Evolutionary conservation across 2,888 invertebrate species (phyloP), one percentile per base, ranked within the genome.

Genomic region (Loripinus fragilis): DNA sequence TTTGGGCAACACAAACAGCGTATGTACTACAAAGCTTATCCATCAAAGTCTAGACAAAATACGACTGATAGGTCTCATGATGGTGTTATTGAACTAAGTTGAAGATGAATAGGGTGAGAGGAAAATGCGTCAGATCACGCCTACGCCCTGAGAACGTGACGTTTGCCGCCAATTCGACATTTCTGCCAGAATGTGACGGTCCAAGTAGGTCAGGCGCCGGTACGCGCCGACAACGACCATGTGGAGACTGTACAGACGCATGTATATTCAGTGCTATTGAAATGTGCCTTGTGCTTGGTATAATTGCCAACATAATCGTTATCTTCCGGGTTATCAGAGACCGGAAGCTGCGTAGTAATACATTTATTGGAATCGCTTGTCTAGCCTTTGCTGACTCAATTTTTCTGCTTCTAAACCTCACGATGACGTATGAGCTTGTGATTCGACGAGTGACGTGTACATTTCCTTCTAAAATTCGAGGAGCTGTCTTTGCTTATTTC

Each of bases 261-360:
- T 60, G 60, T 60, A 33, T 60, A 1, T 20, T 60, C 10, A 60
- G 17, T 30, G 60, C 60, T 28, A 60, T 60, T 33, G 60, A 60
- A 60, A 60, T 60, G 60, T 60, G 30, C 17, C 60, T 60, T 7
- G 60, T 60, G 1, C 17, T 60, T 3, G 60, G 60, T 10, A 20
- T 60, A 17, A 60, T 60, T 33, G 33, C 20, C 7, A 60, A 60
- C 33, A 60, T 60, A 2, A 30, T 60, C 17, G 60, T 60, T 2
- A 60, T 60, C 12, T 12, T 60, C 17, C 60, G 60, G 15, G 60
- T 60, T 8, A 60, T 60, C 30, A 60, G 33, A 33, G 60, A 60
- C 60, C 60, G 60, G 60, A 60, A 60, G 33, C 17, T 60, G 60
- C 60, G 60, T 3, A 60, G 33, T 60, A 60, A 60, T 60, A 60